phyloP scores from a whole-genome alignment of 2,888 invertebrate species.

The Cheilosia scutellata region DNA sequence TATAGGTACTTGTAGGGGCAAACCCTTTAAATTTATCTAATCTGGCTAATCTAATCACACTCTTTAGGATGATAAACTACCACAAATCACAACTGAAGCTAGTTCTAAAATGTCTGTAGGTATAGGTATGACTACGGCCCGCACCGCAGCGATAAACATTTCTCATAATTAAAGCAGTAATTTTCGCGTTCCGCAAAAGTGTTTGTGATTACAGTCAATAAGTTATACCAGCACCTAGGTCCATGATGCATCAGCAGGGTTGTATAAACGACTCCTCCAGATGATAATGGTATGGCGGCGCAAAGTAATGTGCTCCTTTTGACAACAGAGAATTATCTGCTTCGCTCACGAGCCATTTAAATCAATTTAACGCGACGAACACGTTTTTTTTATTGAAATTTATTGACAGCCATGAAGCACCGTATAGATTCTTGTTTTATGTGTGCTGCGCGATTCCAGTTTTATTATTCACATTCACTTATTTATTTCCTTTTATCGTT shows the following conservation, averaged over 20 bases:
- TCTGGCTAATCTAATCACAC: slow-evolving; percentile 63
- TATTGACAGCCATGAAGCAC: slow-evolving; percentile 71
- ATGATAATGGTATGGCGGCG: slow-evolving; percentile 16
- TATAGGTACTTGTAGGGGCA: too few relatives aligned
- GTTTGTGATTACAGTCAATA: slow-evolving; percentile 64
- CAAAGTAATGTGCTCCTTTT: slow-evolving; percentile 83
- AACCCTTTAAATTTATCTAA: slow-evolving; percentile 33
- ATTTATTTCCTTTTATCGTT: slow-evolving; percentile 8
- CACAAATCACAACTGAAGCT: slow-evolving; percentile 48
- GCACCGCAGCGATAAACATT: slow-evolving; percentile 17
- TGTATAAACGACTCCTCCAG: slow-evolving; percentile 14
- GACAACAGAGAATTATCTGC: slow-evolving; percentile 84
- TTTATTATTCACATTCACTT: slow-evolving; percentile 14
- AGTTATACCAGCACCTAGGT: slow-evolving; percentile 47
- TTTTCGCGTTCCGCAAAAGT: slow-evolving; percentile 46
- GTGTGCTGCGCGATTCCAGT: slow-evolving; percentile 40
- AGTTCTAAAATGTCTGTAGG: background rate
- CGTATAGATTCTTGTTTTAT: slow-evolving; percentile 38
- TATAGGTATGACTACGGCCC: background rate
- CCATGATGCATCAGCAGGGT: background rate
- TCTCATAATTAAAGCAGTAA: slow-evolving; percentile 57
- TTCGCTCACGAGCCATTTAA: slow-evolving; percentile 84
- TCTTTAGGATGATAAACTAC: slow-evolving; percentile 42
- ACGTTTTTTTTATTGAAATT: slow-evolving; percentile 74
- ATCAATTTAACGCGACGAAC: slow-evolving; percentile 84